Evolutionary conservation across 1,140 invertebrate species (phyloP), one percentile per base, ranked within the genome.

Genomic region (Dreissena rostriformis): DNA sequence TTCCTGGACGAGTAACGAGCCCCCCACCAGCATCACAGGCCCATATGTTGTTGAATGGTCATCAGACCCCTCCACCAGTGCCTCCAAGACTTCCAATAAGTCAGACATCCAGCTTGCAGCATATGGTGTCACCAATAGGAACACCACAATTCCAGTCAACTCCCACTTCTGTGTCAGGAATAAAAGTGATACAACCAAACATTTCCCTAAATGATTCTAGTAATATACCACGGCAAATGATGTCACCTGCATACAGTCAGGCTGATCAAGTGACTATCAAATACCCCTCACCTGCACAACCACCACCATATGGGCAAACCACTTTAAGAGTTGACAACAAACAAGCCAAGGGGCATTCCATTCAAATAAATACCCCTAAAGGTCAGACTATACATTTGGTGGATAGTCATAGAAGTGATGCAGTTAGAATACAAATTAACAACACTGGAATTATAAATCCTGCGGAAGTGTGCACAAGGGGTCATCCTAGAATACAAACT

Each of bases 1-100:
- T 17, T 12, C 49, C 86, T n/a, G 73, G 57, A 66, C 68, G 76
- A 52, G 66, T 74, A 24, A 53, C 80, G 22, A 82, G 53, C 55
- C 75, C 67, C 72, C 75, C 65, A 51, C 75, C 53, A 28, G 53
- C 72, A 26, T 66, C 82, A 63, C 71, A 77, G 28, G 71, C 81
- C 24, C 78, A 85, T 14, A 95, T 85, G 26, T 82, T 95, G 66
- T 88, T 73, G 90, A 95, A 93, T 86, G 90, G 89, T 28, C 87
- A 88, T 39, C 90, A 92, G 80, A 90, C 96, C 12, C 96, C 96
- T n/a, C 96, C 96, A 0, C 96, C 96, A 0, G 95, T 96, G 19
- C 96, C 96, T 15, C 96, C 96, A 17, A 80, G 92, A 61, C 86
- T 83, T 28, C 92, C 90, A 74, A 90, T 90, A 29, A 78, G 53